phyloP scores from a whole-genome alignment of 37 sponge, comb jelly and placozoan genomes.

The Ephydatia muelleri region DNA sequence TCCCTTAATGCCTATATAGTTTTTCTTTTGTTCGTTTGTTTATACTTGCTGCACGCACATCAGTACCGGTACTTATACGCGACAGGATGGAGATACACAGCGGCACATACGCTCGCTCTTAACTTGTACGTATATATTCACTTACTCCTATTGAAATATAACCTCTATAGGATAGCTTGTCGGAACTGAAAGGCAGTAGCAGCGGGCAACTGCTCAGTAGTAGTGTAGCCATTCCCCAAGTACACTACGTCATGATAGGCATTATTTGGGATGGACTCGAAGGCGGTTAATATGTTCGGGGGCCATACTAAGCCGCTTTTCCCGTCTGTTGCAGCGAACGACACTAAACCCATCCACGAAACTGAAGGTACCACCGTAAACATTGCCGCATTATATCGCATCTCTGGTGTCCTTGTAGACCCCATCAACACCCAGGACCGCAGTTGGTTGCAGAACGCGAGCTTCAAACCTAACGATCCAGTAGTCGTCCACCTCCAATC shows the following conservation, averaged over 20 bases:
- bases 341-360: neutral
- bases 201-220: slow-evolving; percentile 3
- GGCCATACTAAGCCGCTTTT: slow-evolving; percentile 16
- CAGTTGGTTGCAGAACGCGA: slow-evolving; percentile 40
- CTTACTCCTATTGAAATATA: slow-evolving; percentile 18
- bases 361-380: neutral
- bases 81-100: no score
- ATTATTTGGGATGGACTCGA: neutral
- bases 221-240: neutral
- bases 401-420: neutral
- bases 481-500: neutral
- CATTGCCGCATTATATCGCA: neutral
- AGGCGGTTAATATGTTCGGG: no score
- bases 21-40: no score
- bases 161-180: slow-evolving; percentile 5
- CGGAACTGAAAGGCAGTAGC: slow-evolving; percentile 9
- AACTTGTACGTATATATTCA: neutral
- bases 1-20: no score
- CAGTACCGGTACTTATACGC: no score
- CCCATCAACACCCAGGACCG: neutral
- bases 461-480: neutral
- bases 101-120: no score
- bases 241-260: neutral
- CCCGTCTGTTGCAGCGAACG: slow-evolving; percentile 13
- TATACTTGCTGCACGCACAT: no score